A percentile compares a stretch with the other conserved stretches of the same genome.
Evolutionary conservation across 2,113 vertebrate genomes (phyloP).

Genomic region (Lycocorax pyrrhopterus): DNA sequence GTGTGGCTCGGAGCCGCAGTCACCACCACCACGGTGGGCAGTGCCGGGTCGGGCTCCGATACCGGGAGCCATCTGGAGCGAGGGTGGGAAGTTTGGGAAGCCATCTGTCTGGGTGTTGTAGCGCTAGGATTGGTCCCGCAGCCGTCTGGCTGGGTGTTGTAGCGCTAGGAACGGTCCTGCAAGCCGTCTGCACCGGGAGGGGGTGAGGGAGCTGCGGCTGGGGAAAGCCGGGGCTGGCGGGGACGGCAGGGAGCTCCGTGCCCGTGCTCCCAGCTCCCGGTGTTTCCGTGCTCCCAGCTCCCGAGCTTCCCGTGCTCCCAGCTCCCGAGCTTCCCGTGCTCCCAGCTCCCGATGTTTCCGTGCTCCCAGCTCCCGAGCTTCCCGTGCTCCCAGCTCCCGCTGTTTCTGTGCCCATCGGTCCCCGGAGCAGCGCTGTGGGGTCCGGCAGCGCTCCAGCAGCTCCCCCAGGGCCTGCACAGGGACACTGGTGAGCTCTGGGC

Average conservation of each 20-base stretch:
- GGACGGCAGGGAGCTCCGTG: not conserved
- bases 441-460: not conserved
- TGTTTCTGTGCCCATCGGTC: not conserved
- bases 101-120: conserved; percentile 56
- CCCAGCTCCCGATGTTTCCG: not conserved
- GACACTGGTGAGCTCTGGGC: not conserved
- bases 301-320: not conserved
- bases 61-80: conserved; percentile 36
- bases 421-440: not conserved
- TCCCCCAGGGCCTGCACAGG: not conserved
- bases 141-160: conserved; percentile 53
- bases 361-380: not conserved
- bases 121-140: conserved; percentile 13
- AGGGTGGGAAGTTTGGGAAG: conserved; percentile 32
- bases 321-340: not conserved
- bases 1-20: not conserved
- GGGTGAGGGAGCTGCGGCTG: not conserved
- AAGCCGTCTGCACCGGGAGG: not conserved
- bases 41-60: not conserved
- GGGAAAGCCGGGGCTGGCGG: not conserved
- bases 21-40: conserved; percentile 3
- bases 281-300: not conserved
- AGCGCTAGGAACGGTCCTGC: not conserved
- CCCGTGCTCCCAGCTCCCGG: not conserved
- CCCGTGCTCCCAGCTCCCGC: no score